Conservation (phyloP, 2,888 invertebrate species). For the Melanargia galathea region DNA sequence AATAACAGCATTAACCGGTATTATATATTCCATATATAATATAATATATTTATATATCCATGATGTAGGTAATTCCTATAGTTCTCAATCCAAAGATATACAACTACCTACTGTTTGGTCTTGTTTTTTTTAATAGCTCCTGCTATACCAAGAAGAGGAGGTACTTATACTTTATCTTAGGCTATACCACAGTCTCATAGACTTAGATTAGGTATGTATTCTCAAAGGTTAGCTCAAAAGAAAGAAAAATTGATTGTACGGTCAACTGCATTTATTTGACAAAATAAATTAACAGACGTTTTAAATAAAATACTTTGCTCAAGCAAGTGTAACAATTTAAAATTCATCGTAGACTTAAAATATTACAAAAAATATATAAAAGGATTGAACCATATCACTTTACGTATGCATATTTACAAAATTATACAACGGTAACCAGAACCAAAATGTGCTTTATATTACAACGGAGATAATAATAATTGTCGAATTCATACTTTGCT, state of each 20-base stretch:
- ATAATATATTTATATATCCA: too few species aligned
- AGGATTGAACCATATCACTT: not conserved
- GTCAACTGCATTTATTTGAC: not conserved
- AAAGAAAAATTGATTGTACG: not conserved
- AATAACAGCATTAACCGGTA: too few species aligned
- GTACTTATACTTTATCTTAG: too few species aligned
- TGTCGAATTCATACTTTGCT: slow-evolving; percentile 24
- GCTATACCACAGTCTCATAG: too few species aligned
- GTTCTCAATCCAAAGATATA: too few species aligned
- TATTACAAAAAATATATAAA: not conserved
- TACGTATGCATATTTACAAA: not conserved
- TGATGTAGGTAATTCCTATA: too few species aligned
- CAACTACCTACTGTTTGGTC: too few species aligned
- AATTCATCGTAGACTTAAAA: not conserved
- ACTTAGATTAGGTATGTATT: too few species aligned
- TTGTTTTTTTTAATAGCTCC: too few species aligned
- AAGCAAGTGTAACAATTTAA: not conserved
- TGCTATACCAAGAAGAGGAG: too few species aligned
- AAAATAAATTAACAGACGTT: not conserved
- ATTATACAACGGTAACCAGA: not conserved
- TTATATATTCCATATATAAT: too few species aligned
- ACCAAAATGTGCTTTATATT: not conserved
- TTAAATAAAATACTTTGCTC: slow-evolving; percentile 1
- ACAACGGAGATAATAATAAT: not conserved
- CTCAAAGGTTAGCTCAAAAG: not conserved